Evolutionary conservation across 2,797 vertebrate genomes (phyloP).

Genomic region (Sphenodon punctatus): DNA sequence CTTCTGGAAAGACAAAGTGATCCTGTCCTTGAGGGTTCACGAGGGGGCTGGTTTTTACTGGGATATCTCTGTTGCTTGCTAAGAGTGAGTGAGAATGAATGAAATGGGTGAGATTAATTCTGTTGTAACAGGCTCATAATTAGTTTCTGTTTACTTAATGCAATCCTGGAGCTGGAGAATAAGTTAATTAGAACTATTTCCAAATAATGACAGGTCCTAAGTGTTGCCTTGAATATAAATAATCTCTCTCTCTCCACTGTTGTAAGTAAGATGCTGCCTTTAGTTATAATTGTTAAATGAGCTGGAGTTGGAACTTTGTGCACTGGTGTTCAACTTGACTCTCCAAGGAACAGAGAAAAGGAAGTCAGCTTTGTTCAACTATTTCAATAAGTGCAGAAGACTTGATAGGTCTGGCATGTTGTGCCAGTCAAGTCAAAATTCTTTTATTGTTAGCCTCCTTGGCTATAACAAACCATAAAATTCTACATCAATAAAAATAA

Average conservation of each 20-base stretch:
- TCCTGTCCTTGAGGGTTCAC: neutral
- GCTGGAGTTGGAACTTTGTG: neutral
- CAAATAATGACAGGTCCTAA: neutral
- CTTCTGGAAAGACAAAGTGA: neutral
- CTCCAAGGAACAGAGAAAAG: neutral
- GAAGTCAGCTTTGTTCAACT: neutral
- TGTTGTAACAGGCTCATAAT: slow-evolving; percentile 7
- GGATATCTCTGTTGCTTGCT: neutral
- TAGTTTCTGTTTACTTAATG: slow-evolving; percentile 36
- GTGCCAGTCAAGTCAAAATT: too few species aligned
- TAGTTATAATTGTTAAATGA: neutral
- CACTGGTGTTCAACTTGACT: neutral
- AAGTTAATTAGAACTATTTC: slow-evolving; percentile 38
- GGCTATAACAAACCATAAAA: too few species aligned
- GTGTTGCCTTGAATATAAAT: slow-evolving; percentile 9
- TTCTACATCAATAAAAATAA: too few species aligned
- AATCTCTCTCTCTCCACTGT: neutral
- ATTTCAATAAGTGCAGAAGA: neutral
- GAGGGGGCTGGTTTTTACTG: neutral
- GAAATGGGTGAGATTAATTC: slow-evolving; percentile 1
- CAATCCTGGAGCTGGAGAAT: slow-evolving; percentile 19
- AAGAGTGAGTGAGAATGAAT: neutral
- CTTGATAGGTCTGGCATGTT: too few species aligned
- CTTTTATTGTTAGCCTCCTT: too few species aligned
- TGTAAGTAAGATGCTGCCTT: neutral